These are phyloP conservation scores for Bufo gargarizans DNA, from an alignment of 2,113 vertebrate species.

Conservation along the genomic window DNA sequence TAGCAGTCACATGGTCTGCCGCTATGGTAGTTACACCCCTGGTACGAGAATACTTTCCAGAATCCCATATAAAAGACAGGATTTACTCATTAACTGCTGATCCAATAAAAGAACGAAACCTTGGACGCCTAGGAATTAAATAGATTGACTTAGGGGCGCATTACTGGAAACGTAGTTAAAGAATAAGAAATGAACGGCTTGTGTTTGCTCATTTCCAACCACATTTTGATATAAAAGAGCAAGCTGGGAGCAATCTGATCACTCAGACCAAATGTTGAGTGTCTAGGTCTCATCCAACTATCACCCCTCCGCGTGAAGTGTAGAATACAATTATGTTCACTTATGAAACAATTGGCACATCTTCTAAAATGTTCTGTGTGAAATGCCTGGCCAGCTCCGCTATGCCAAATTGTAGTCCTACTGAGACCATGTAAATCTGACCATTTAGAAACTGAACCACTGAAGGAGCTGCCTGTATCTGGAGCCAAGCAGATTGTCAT, in stretches of 20 bases:
- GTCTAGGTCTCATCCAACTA: constrained; percentile 5
- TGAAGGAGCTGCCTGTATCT: neutral
- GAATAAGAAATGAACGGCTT: neutral
- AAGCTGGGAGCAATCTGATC: constrained; percentile 17
- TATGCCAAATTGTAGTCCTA: neutral
- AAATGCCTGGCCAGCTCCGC: neutral
- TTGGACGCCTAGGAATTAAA: neutral
- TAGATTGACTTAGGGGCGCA: neutral
- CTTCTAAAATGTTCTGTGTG: neutral
- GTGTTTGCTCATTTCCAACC: neutral
- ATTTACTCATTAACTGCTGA: neutral
- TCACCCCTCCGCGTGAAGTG: neutral
- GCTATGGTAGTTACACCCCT: too few relatives aligned
- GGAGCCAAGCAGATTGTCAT: neutral
- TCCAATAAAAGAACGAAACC: neutral
- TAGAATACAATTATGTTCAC: constrained; percentile 10
- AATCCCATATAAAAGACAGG: neutral
- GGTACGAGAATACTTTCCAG: too few relatives aligned
- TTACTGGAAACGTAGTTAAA: neutral
- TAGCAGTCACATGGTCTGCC: too few relatives aligned
- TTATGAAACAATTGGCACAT: constrained; percentile 13
- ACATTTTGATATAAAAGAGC: neutral
- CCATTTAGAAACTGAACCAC: neutral
- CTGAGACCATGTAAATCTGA: neutral
- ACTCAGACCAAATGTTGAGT: constrained; percentile 1